Percentiles rank a stretch among this genome's conserved stretches.
Conservation (phyloP, 1,140 invertebrate genomes). For the Diuraphis noxia region DNA sequence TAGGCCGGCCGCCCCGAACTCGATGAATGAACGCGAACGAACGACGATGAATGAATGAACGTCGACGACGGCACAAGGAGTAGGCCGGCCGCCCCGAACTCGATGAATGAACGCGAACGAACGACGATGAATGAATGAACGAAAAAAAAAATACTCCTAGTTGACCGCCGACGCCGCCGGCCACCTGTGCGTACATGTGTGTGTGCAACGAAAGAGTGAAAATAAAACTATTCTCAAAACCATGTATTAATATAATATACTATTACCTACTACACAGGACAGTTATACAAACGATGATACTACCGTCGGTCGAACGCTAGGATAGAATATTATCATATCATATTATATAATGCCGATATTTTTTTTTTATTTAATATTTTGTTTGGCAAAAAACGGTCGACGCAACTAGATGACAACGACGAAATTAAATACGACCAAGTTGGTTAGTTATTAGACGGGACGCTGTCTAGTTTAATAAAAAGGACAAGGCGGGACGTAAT, state of each 20-base stretch:
- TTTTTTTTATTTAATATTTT: neutral
- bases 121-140: slow-evolving; percentile 13
- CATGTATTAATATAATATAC: neutral
- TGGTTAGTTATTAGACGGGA: neutral
- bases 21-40: slow-evolving; percentile 29
- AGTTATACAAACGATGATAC: neutral
- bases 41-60: slow-evolving; percentile 13
- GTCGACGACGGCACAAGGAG: neutral
- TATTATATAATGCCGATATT: neutral
- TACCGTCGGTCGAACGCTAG: neutral
- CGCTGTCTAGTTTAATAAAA: neutral
- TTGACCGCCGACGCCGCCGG: neutral
- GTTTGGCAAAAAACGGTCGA: neutral
- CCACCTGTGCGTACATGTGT: neutral
- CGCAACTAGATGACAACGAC: neutral
- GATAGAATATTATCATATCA: neutral
- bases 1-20: slow-evolving; percentile 23
- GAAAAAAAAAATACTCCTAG: neutral
- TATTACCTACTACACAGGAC: neutral
- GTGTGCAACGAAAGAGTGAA: neutral
- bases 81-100: slow-evolving; percentile 16
- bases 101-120: slow-evolving; percentile 29
- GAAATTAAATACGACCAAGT: neutral
- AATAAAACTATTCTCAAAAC: neutral
- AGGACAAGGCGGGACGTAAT: neutral